Conservation (phyloP, 64 coral and sea anemone species). For the Montipora foliosa region DNA sequence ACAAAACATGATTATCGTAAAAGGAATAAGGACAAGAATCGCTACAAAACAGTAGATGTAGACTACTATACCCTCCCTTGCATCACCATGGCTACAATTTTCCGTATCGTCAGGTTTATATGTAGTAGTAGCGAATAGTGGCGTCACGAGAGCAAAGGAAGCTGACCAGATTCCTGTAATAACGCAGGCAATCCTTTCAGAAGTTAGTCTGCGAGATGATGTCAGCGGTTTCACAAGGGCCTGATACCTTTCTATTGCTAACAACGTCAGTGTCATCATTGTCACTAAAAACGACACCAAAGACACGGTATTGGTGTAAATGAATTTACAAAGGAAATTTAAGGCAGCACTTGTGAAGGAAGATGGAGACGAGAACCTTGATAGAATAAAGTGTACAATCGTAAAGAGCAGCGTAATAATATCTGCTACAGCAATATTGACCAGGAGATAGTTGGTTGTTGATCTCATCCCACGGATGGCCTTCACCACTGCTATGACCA, state of each 20-base stretch:
- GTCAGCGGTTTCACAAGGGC: conserved; percentile 63
- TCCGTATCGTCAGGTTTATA: background rate
- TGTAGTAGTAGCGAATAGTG: conserved; percentile 10
- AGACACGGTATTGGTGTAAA: conserved; percentile 52
- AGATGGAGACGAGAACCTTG: background rate
- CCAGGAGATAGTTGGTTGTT: conserved; percentile 33
- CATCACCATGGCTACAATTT: background rate
- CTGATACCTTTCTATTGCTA: conserved; percentile 72
- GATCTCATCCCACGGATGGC: background rate
- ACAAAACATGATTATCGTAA: conserved; percentile 50
- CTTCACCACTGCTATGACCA: conserved; percentile 22
- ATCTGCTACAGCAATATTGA: conserved; percentile 40
- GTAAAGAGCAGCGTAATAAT: conserved; percentile 23
- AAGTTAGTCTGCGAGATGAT: background rate
- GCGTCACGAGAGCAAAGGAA: conserved; percentile 13
- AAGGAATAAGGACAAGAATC: conserved; percentile 15
- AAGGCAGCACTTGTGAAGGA: background rate
- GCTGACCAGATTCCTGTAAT: conserved; percentile 54
- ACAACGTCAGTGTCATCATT: conserved; percentile 35
- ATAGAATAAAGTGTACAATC: background rate
- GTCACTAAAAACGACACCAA: conserved; percentile 52
- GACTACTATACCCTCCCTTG: background rate
- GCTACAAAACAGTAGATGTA: conserved; percentile 13
- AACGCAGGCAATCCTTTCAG: conserved; percentile 45
- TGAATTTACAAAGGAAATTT: conserved; percentile 73